A percentile compares a stretch with the other conserved stretches of the same genome.
Evolutionary conservation across 2,113 vertebrate species (phyloP).

Genomic region (Condylura cristata): DNA sequence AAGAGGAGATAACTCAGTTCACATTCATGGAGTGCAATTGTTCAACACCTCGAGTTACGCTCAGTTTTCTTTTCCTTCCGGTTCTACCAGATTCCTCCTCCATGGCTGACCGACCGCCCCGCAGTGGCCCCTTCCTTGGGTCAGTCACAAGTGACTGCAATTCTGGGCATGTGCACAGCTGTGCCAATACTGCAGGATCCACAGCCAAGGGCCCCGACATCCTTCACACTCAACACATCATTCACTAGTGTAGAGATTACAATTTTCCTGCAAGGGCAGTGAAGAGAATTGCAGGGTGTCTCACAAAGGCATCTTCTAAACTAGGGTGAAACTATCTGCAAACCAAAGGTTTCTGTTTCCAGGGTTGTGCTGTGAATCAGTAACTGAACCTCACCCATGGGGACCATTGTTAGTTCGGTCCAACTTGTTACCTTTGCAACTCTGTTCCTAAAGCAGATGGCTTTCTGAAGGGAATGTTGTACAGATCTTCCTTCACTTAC

Average conservation of each 20-base stretch:
- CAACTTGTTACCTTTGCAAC: background rate
- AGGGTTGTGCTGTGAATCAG: background rate
- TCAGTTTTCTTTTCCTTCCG: slow-evolving; percentile 70
- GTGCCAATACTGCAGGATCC: background rate
- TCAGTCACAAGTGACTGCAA: slow-evolving; percentile 84
- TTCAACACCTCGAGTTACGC: background rate
- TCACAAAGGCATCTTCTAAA: background rate
- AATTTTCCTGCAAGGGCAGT: background rate
- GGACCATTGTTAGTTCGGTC: too few species aligned
- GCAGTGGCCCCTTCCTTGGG: slow-evolving; percentile 77
- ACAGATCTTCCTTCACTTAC: too few species aligned
- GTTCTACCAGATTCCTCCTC: slow-evolving; percentile 91
- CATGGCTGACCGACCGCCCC: slow-evolving; percentile 79
- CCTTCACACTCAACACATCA: rapidly evolving
- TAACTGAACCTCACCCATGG: too few species aligned
- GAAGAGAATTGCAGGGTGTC: background rate
- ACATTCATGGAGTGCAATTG: background rate
- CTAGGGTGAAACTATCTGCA: background rate
- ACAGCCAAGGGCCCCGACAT: background rate
- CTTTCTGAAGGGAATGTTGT: background rate
- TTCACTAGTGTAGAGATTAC: background rate
- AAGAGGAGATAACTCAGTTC: background rate
- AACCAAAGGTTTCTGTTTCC: background rate
- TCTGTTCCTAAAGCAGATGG: background rate
- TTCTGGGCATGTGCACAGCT: background rate